phyloP scores from a whole-genome alignment of 2,888 invertebrate genomes.

The Ptychoptera contaminata region DNA sequence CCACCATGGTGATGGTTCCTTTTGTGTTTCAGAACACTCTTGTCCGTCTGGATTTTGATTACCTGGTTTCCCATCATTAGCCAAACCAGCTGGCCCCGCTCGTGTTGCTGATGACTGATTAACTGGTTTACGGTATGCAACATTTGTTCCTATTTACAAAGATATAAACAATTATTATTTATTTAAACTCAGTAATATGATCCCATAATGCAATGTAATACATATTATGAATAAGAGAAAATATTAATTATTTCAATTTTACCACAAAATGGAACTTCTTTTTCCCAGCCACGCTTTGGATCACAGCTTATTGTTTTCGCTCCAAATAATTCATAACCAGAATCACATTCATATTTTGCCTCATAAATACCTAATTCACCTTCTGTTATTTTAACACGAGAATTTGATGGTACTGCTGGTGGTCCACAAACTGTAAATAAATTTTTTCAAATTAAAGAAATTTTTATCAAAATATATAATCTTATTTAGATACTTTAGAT shows the following conservation, averaged over 20 bases:
- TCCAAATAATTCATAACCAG: slow-evolving; percentile 80
- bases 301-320: slow-evolving; percentile 53
- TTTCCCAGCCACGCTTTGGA: slow-evolving; percentile 57
- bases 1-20: slow-evolving; percentile 89
- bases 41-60: slow-evolving; percentile 79
- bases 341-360: slow-evolving; percentile 73
- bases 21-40: slow-evolving; percentile 76
- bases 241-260: slow-evolving; percentile 24
- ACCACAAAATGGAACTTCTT: slow-evolving; percentile 75
- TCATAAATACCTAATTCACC: slow-evolving; percentile 35
- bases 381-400: slow-evolving; percentile 39
- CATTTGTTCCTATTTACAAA: slow-evolving; percentile 52
- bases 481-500: no score
- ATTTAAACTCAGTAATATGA: no score
- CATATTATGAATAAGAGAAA: no score
- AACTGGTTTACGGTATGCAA: slow-evolving; percentile 70
- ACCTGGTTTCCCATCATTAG: slow-evolving; percentile 70
- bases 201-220: no score
- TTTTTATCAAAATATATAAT: no score
- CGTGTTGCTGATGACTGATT: slow-evolving; percentile 83
- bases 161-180: not conserved
- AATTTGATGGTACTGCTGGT: slow-evolving; percentile 73
- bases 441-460: no score
- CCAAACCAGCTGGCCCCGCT: slow-evolving; percentile 66
- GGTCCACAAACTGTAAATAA: slow-evolving; percentile 51